Conservation (phyloP, 2,113 vertebrate species). For the Tachuris rubrigastra region DNA sequence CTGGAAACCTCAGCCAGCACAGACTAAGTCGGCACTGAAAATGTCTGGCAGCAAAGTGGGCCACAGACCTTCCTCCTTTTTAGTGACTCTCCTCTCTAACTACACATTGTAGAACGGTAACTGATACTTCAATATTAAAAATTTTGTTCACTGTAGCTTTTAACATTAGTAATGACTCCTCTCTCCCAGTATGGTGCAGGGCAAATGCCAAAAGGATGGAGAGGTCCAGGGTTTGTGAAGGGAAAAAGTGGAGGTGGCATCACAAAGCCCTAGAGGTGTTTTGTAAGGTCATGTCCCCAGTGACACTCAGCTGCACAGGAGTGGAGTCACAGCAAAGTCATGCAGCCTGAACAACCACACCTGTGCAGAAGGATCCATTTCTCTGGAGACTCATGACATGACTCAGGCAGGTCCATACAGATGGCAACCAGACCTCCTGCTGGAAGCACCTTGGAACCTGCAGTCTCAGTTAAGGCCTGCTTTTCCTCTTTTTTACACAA, state of each 20-base stretch:
- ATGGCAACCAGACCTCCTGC: neutral
- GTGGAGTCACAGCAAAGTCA: neutral
- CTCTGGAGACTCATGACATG: neutral
- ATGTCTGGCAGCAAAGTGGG: neutral
- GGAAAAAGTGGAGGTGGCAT: neutral
- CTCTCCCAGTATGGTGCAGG: neutral
- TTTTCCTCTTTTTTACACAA: neutral
- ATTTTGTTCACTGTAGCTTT: neutral
- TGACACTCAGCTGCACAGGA: neutral
- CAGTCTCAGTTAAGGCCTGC: neutral
- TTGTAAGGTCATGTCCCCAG: neutral
- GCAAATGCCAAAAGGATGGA: neutral
- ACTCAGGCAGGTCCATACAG: neutral
- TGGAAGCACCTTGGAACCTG: neutral
- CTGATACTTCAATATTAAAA: accelerated
- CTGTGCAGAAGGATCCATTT: neutral
- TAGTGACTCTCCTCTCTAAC: neutral
- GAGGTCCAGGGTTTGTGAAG: neutral
- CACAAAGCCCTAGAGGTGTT: neutral
- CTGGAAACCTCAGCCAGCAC: neutral
- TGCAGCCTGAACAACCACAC: neutral
- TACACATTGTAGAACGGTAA: neutral
- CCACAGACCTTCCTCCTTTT: neutral
- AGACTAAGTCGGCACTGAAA: neutral
- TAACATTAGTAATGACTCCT: neutral